Evolutionary conservation across 2,888 invertebrate species (phyloP), one percentile per base, ranked within the genome.

Genomic region (Allacma fusca): DNA sequence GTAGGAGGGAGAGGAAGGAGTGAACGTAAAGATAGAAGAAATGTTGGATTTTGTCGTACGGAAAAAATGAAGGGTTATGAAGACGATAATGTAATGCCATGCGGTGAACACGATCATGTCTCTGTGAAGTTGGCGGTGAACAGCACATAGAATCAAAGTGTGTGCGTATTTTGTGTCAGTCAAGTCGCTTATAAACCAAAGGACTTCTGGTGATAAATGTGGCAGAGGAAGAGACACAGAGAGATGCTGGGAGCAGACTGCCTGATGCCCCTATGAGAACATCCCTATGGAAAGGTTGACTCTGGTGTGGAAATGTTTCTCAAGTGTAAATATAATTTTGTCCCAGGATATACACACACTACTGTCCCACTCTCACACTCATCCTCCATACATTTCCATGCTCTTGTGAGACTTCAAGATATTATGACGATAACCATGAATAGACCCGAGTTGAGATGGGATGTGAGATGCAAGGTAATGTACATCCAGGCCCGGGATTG

Each of bases 381-480:
- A 19, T 34, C 26, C 1, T 67, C 26, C 29, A 24, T 34, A n/a
- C n/a, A n/a, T 28, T 12, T 34, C 16, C 67, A 67, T 67, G 34
- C 13, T 43, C 24, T 21, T 23, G 24, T 40, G 43, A 70, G 57
- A 71, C 57, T 71, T 28, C 34, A 28, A 73, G 73, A 72, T 72
- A 72, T 59, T 59, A 59, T 28, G 62, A 62, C 72, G 72, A 72
- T 72, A 72, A 72, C 50, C 72, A 72, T 74, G 73, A 74, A 74
- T 74, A 74, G 73, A 64, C 40, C 59, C 2, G 29, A 71, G 71
- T 73, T 12, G 40, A 74, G 73, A 74, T 74, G 34, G 73, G 73
- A 74, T 74, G 73, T 74, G 73, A 74, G 73, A 74, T 74, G 73
- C 43, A 73, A 62, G 57, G 71, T 71, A 71, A 71, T 57, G 69